A percentile compares a stretch with the other conserved stretches of the same genome.
Conservation (phyloP, 2,797 vertebrate genomes). For the Falco rusticolus region DNA sequence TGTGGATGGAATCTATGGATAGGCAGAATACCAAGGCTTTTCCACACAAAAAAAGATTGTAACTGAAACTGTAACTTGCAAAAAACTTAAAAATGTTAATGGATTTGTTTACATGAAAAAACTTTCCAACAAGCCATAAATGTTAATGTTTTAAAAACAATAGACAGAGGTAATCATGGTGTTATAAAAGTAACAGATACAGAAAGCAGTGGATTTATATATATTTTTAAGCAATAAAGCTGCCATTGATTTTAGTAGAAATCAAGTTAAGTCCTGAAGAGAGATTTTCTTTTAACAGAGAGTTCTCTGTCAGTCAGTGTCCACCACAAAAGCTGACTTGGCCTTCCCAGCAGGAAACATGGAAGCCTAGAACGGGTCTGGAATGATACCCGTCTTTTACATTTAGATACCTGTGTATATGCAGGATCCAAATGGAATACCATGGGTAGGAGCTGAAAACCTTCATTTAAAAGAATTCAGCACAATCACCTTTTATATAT, state of each 20-base stretch:
- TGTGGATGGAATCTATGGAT: neutral
- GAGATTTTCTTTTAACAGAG: neutral
- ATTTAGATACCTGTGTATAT: neutral
- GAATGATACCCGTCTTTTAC: accelerated
- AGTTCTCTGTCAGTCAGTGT: neutral
- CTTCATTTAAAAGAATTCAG: neutral
- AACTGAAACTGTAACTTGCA: neutral
- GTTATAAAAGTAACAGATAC: neutral
- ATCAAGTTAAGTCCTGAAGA: neutral
- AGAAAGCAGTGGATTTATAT: neutral
- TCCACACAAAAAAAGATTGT: neutral
- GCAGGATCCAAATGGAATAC: neutral
- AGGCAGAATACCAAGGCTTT: neutral
- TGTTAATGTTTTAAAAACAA: neutral
- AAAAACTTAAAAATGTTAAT: neutral
- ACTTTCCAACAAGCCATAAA: neutral
- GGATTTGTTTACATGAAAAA: neutral
- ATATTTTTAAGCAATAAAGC: neutral
- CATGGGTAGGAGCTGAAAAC: neutral
- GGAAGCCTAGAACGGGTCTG: neutral
- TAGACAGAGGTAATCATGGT: neutral
- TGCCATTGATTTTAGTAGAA: neutral
- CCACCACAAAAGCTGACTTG: neutral
- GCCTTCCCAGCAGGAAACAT: neutral
- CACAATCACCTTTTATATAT: neutral